Percentiles rank a stretch among this genome's conserved stretches.
phyloP scores from a whole-genome alignment of 1,140 invertebrate genomes.

The Anastatus disparis region DNA sequence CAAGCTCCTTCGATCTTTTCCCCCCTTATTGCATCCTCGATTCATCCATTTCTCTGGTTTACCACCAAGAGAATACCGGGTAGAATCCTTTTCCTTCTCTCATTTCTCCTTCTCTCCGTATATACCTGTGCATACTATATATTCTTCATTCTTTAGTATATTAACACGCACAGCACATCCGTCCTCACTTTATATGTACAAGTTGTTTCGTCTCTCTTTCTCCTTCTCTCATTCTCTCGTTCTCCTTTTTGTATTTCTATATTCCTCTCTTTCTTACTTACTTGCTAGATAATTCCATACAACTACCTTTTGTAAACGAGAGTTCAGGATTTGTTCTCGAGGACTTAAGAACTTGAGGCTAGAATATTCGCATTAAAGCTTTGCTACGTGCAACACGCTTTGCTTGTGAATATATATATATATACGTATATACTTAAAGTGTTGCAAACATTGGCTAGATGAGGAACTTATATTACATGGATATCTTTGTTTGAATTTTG shows the following conservation, averaged over 20 bases:
- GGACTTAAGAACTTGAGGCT: not conserved
- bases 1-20: too few species aligned
- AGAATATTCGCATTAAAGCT: not conserved
- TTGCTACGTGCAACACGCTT: not conserved
- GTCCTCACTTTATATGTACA: too few species aligned
- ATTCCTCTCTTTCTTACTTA: too few species aligned
- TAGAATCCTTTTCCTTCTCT: too few species aligned
- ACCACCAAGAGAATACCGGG: not conserved
- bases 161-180: conserved; percentile 4
- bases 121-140: not conserved
- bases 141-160: not conserved
- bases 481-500: conserved; percentile 19
- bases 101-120: too few species aligned
- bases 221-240: not conserved
- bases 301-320: conserved; percentile 16
- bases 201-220: too few species aligned
- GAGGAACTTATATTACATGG: not conserved
- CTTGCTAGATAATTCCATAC: not conserved
- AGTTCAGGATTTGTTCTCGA: conserved; percentile 19
- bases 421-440: not conserved
- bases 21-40: not conserved
- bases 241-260: too few species aligned
- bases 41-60: conserved; percentile 1
- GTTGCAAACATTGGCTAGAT: not conserved
- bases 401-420: not conserved